These are phyloP conservation scores for Sinopyrophorus schimmeli DNA, from an alignment of 2,888 invertebrate species.

Conservation along the genomic window DNA sequence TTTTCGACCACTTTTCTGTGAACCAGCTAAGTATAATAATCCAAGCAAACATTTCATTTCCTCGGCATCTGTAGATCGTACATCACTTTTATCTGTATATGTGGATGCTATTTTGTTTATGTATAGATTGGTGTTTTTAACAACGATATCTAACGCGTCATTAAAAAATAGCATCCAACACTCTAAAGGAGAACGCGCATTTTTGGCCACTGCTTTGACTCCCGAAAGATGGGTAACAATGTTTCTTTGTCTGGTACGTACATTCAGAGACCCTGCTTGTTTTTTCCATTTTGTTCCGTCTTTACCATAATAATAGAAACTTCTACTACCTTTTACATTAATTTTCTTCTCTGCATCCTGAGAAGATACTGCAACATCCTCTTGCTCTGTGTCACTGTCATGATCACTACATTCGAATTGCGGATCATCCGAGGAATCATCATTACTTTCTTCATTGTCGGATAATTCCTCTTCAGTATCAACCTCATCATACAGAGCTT, in stretches of 20 bases:
- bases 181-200: constrained; percentile 1
- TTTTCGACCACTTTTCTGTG: constrained; percentile 12
- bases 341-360: too few relatives aligned
- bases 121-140: constrained; percentile 10
- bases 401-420: too few relatives aligned
- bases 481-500: too few relatives aligned
- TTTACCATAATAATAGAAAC: too few relatives aligned
- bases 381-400: too few relatives aligned
- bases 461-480: too few relatives aligned
- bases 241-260: constrained; percentile 9
- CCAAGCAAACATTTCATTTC: constrained; percentile 28
- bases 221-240: constrained; percentile 12
- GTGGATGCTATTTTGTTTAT: constrained; percentile 1
- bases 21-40: constrained; percentile 26
- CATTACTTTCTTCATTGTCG: too few relatives aligned
- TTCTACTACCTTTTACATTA: too few relatives aligned
- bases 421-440: too few relatives aligned
- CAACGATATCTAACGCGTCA: constrained; percentile 1
- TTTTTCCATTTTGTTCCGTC: constrained; percentile 9
- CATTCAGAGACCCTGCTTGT: constrained; percentile 3
- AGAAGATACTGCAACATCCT: too few relatives aligned
- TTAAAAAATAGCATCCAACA: constrained; percentile 13
- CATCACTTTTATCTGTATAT: constrained; percentile 6
- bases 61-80: constrained; percentile 3
- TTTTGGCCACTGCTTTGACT: neutral